phyloP scores from a whole-genome alignment of 2,113 vertebrate species.

The Carettochelys insculpta region DNA sequence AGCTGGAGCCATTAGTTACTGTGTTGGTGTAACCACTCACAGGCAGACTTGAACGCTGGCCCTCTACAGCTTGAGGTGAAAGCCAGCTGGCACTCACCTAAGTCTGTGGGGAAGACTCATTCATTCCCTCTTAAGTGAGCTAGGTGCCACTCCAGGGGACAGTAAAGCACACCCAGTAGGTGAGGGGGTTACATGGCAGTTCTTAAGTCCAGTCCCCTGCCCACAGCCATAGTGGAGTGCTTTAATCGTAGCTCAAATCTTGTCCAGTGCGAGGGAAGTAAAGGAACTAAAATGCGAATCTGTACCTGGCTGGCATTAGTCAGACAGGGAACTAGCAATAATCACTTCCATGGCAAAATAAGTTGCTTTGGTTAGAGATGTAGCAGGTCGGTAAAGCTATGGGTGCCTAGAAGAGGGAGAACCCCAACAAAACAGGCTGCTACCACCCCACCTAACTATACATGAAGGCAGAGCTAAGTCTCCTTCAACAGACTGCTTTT shows the following conservation, averaged over 20 bases:
- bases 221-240: neutral
- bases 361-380: neutral
- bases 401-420: neutral
- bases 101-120: too few relatives aligned
- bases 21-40: too few relatives aligned
- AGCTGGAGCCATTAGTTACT: neutral
- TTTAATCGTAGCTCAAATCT: neutral
- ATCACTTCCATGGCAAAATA: neutral
- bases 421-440: neutral
- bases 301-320: neutral
- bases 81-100: too few relatives aligned
- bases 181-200: too few relatives aligned
- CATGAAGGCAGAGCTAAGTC: neutral
- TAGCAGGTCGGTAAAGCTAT: neutral
- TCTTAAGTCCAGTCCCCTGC: neutral
- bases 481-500: neutral
- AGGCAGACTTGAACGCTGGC: too few relatives aligned
- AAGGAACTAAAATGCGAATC: neutral
- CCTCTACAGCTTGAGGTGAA: too few relatives aligned
- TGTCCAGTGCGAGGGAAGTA: neutral
- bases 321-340: neutral
- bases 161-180: too few relatives aligned
- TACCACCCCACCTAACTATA: neutral
- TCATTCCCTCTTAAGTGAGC: too few relatives aligned
- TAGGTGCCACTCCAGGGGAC: too few relatives aligned